Conservation (phyloP, 2,797 vertebrate species). For the Leptodactylus fallax region DNA sequence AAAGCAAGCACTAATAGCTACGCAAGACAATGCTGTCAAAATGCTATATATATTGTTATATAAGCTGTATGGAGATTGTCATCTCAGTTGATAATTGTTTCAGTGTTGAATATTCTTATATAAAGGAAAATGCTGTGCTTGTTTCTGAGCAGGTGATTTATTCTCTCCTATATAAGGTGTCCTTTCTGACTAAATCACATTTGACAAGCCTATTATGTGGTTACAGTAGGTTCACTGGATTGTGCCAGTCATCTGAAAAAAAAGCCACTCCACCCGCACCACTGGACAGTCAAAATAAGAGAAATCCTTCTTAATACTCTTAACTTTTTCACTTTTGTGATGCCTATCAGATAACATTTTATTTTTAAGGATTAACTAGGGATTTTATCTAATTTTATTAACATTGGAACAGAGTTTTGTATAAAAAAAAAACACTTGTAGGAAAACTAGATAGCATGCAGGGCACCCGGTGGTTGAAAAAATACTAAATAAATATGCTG, state of each 20-base stretch:
- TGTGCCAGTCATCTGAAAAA: slow-evolving; percentile 18
- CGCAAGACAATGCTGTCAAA: too few relatives aligned
- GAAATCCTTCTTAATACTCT: neutral
- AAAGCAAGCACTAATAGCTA: neutral
- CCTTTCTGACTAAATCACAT: slow-evolving; percentile 11
- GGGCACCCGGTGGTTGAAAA: too few relatives aligned
- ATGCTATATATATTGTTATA: too few relatives aligned
- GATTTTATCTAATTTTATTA: too few relatives aligned
- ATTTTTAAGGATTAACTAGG: too few relatives aligned
- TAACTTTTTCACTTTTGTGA: too few relatives aligned
- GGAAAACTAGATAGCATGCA: too few relatives aligned
- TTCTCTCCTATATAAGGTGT: neutral
- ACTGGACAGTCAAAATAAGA: neutral
- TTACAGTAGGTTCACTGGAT: neutral
- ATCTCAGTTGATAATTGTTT: too few relatives aligned
- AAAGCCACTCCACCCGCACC: neutral
- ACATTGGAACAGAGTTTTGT: too few relatives aligned
- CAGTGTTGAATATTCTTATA: neutral
- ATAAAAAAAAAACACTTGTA: too few relatives aligned
- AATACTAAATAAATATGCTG: too few relatives aligned
- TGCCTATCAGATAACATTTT: too few relatives aligned
- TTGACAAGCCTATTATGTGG: neutral
- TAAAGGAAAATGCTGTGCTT: neutral
- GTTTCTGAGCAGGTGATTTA: neutral
- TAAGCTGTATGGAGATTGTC: neutral